phyloP scores from a whole-genome alignment of 2,113 vertebrate species.

The Pogona vitticeps region DNA sequence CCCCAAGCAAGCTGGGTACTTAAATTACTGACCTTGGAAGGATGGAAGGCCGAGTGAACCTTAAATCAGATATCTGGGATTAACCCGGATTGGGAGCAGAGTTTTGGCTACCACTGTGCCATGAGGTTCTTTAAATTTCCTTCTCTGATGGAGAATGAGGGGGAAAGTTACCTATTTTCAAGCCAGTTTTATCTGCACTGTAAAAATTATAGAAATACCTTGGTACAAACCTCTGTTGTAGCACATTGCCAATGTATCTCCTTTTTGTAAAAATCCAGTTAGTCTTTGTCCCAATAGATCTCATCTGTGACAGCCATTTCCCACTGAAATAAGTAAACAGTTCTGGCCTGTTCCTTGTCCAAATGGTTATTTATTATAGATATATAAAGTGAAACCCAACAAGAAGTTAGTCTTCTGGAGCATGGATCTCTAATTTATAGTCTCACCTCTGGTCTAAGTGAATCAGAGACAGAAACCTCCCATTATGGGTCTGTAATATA shows the following conservation, averaged over 20 bases:
- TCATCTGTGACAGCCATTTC: conserved; percentile 40
- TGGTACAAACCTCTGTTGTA: not conserved
- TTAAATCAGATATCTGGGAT: too few species aligned
- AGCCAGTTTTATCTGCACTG: not conserved
- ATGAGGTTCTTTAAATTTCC: too few species aligned
- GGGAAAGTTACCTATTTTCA: not conserved
- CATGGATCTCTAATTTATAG: conserved; percentile 60
- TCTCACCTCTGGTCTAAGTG: conserved; percentile 33
- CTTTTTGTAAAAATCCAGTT: accelerated
- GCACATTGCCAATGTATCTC: not conserved
- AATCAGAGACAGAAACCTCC: conserved; percentile 42
- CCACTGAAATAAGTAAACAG: conserved; percentile 45
- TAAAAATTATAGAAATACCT: not conserved
- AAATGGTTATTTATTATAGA: conserved; percentile 54
- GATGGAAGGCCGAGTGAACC: too few species aligned
- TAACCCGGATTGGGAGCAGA: too few species aligned
- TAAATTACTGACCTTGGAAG: too few species aligned
- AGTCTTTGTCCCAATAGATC: not conserved
- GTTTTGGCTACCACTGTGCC: too few species aligned
- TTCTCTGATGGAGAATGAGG: too few species aligned
- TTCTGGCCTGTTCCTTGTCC: not conserved
- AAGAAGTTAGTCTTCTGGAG: conserved; percentile 36
- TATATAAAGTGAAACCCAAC: conserved; percentile 47
- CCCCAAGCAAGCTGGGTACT: too few species aligned
- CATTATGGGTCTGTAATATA: conserved; percentile 53